Base-by-base conservation (phyloP, 2,113 vertebrate species). In the Camelus dromedarius region DNA sequence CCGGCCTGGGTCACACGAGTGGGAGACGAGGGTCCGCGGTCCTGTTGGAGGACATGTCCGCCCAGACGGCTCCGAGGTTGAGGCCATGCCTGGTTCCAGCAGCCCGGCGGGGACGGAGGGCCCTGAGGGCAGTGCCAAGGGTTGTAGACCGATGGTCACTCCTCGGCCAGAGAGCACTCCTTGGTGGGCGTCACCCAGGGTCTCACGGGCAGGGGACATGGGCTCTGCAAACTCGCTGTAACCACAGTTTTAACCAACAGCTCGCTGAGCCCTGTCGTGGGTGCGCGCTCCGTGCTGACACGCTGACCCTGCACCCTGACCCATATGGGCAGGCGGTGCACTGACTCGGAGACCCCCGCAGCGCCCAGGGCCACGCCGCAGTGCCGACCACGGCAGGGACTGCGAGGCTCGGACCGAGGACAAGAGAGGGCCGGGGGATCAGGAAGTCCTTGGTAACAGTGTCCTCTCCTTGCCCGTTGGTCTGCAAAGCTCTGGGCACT, bases 371-470 rank as follows among this genome's bases (percentile, higher is more conserved):
- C 5, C n/a, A 0, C 83, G 24, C 76, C 38, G 52, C 35, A 3
- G 6, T 1, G 3, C 6, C 5, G 24, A 0, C 10, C 24, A 10
- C 32, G 20, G 38, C 18, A 8, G 66, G 1, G 16, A 6, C n/a
- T 3, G 0, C 19, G 42, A 19, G 30, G 24, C 11, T 2, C 6
- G 0, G 58, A 52, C 62, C 2, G 66, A 2, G 2, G 15, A 48
- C 19, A 7, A 35, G 50, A 22, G 20, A 3, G 3, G 4, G 0
- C 6, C 8, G 0, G 6, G 4, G 4, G 0, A 6, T 0, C 28
- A 30, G 80, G 26, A 15, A 15, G 3, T 18, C 0, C 19, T 35
- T 7, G 7, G 60, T 10, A 2, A 11, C 2, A 0, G 0, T 0
- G 14, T 4, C 50, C 56, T 38, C 48, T 19, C 1, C 52, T 48